Evolutionary conservation across 2,797 vertebrate species (phyloP).

Genomic region (Rhabdomys pumilio): DNA sequence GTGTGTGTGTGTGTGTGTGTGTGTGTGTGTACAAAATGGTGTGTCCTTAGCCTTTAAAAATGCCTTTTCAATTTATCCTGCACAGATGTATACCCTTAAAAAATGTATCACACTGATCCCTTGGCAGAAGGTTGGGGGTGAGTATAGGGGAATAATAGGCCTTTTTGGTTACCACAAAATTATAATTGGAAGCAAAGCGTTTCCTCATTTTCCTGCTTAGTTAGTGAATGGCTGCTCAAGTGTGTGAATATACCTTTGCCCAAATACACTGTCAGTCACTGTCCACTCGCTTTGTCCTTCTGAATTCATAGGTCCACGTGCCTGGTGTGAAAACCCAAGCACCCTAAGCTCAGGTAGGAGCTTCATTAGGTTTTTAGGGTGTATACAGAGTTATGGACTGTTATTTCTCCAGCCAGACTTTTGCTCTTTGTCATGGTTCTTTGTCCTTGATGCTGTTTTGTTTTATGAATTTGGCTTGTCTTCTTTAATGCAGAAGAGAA

Average conservation of each 20-base stretch:
- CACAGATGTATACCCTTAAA: slow-evolving; percentile 37
- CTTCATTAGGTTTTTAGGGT: not conserved
- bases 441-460: slow-evolving; percentile 36
- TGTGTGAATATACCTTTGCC: not conserved
- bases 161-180: not conserved
- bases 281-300: not conserved
- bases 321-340: not conserved
- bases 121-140: not conserved
- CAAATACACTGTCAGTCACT: not conserved
- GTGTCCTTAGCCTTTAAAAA: slow-evolving; percentile 27
- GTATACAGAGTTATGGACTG: not conserved
- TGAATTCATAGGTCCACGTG: not conserved
- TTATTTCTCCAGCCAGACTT: not conserved
- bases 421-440: not conserved
- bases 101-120: not conserved
- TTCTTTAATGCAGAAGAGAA: slow-evolving; percentile 38
- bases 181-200: not conserved
- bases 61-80: not conserved
- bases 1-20: not conserved
- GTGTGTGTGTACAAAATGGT: not conserved
- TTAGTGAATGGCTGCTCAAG: not conserved
- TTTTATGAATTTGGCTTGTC: slow-evolving; percentile 52
- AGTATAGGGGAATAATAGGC: not conserved
- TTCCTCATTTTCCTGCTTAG: not conserved
- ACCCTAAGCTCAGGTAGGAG: not conserved